Percentiles rank a stretch among this genome's conserved stretches.
Evolutionary conservation across 2,888 invertebrate genomes (phyloP).

Genomic region (Rhabditoides inermis): DNA sequence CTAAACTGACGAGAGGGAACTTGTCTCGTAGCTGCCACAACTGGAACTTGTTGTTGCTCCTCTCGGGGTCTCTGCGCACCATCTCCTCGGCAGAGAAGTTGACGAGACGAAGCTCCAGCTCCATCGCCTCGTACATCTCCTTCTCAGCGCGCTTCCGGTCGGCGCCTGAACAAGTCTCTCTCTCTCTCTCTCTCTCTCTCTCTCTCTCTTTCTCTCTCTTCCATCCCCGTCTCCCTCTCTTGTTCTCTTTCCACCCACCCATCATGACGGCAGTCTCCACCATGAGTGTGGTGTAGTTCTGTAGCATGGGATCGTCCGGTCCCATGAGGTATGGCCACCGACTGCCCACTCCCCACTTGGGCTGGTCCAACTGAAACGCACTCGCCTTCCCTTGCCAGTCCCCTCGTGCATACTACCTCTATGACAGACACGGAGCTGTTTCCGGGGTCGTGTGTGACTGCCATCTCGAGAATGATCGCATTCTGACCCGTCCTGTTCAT

Average conservation of each 20-base stretch:
- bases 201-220: no score
- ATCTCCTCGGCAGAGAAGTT: constrained; percentile 44
- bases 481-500: constrained; percentile 44
- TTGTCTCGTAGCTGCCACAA: constrained; percentile 30
- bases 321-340: constrained; percentile 43
- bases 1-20: constrained; percentile 33
- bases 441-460: constrained; percentile 45
- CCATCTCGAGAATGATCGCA: constrained; percentile 44
- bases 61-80: constrained; percentile 40
- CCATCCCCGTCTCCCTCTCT: no score
- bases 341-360: constrained; percentile 45
- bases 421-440: constrained; percentile 41
- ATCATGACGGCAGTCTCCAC: constrained; percentile 32
- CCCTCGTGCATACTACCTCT: constrained; percentile 11
- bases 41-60: constrained; percentile 44
- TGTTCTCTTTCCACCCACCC: constrained; percentile 17
- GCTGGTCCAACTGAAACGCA: constrained; percentile 38
- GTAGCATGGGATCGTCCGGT: constrained; percentile 39
- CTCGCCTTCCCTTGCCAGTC: not conserved
- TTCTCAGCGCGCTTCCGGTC: constrained; percentile 20
- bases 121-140: constrained; percentile 44
- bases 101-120: constrained; percentile 43
- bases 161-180: constrained; percentile 32
- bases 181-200: no score
- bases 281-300: constrained; percentile 45